Evolutionary conservation across 2,113 vertebrate genomes (phyloP), one percentile per base, ranked within the genome.

Genomic region (Istiophorus platypterus): DNA sequence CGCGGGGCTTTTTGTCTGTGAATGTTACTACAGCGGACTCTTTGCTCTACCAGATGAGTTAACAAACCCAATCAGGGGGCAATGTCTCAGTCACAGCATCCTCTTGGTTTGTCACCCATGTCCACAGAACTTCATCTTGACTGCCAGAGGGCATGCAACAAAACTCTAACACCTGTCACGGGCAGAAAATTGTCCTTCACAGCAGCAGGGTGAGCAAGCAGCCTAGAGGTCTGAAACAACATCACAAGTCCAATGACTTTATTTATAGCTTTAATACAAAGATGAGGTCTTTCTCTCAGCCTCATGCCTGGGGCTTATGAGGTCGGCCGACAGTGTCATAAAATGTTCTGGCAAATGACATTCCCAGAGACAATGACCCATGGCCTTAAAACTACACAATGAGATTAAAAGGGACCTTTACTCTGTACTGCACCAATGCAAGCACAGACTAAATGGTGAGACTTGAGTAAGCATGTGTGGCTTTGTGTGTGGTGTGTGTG

Each of bases 251-350:
- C 84, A 84, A 80, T 90, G 84, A 88, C 85, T 91, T 89, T 93
- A 92, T 91, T 93, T 93, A 90, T 93, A 88, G 88, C 85, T 84
- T 92, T 89, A 88, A 91, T 90, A 88, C 84, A 86, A 86, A 76
- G 82, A 86, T 78, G 75, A 82, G 79, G 84, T 88, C 61, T 75
- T 85, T 78, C 76, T 83, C 79, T 85, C 80, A 49, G 69, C 47
- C n/a, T 62, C 47, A 0, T 78, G 85, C 88, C 88, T 66, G 81
- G 71, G 78, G 84, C 77, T 82, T 69, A 79, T 70, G 64, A 84
- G 84, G 70, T 85, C 61, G 52, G 56, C 64, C 39, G 45, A 65
- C 81, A 77, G 81, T 68, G 82, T 82, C 72, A 80, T 80, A 76
- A 90, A 85, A 90, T 76, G 85, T 85, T 86, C 74, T 84, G 81